Conservation (phyloP, 53 echinoderm and acorn worm genomes). For the Mesocentrotus franciscanus region DNA sequence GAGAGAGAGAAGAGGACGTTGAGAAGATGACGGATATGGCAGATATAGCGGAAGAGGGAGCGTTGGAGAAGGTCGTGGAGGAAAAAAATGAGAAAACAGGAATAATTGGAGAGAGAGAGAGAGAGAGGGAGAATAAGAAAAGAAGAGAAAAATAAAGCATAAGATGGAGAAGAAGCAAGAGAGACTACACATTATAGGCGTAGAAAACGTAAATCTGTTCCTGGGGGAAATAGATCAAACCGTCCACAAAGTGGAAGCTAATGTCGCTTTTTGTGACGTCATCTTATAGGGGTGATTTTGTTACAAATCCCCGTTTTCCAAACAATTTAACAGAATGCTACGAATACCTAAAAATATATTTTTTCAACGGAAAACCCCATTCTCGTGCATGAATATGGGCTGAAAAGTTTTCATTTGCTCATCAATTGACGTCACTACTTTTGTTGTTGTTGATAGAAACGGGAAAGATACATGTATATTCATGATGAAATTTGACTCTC, state of each 20-base stretch:
- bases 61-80: too few relatives aligned
- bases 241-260: background rate
- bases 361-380: too few relatives aligned
- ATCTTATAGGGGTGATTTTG: background rate
- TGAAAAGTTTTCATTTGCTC: too few relatives aligned
- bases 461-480: too few relatives aligned
- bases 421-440: too few relatives aligned
- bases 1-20: background rate
- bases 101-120: background rate
- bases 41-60: too few relatives aligned
- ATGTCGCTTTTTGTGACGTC: background rate
- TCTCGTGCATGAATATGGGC: too few relatives aligned
- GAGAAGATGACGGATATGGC: background rate
- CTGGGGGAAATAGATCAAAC: background rate
- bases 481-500: too few relatives aligned
- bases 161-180: background rate
- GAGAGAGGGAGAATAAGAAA: background rate
- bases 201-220: background rate
- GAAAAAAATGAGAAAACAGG: too few relatives aligned
- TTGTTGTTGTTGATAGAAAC: too few relatives aligned
- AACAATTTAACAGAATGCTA: background rate
- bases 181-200: background rate
- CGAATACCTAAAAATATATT: too few relatives aligned
- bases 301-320: background rate
- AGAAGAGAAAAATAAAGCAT: background rate